phyloP scores from a whole-genome alignment of 2,888 invertebrate species.

The Lasiommata megera region DNA sequence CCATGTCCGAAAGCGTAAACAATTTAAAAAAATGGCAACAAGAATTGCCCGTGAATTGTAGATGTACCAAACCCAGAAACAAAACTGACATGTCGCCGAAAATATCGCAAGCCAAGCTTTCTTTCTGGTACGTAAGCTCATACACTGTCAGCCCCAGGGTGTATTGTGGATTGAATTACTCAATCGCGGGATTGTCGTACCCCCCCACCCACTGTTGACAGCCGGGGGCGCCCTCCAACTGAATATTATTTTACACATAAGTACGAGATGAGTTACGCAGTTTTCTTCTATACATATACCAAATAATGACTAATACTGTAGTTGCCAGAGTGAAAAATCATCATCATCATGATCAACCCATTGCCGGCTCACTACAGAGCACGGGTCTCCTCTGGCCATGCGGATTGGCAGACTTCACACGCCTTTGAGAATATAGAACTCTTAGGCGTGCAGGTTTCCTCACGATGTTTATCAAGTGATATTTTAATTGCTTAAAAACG shows the following conservation, averaged over 20 bases:
- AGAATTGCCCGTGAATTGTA: not conserved
- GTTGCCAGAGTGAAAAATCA: too few relatives aligned
- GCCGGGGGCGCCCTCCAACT: conserved; percentile 52
- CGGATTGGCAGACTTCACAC: too few relatives aligned
- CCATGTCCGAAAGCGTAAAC: too few relatives aligned
- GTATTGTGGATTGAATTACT: conserved; percentile 53
- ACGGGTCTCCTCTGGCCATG: too few relatives aligned
- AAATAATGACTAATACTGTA: too few relatives aligned
- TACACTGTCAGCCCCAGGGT: conserved; percentile 42
- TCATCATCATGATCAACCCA: too few relatives aligned
- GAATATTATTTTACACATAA: conserved; percentile 69
- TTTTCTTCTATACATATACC: too few relatives aligned
- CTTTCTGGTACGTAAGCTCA: conserved; percentile 12
- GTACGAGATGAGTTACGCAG: conserved; percentile 22
- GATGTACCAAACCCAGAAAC: not conserved
- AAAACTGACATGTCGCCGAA: conserved; percentile 5
- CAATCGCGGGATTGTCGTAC: conserved; percentile 39
- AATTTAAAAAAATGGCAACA: not conserved
- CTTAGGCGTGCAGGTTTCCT: too few relatives aligned
- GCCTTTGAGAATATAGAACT: too few relatives aligned
- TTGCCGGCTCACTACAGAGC: too few relatives aligned
- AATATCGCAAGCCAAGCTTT: conserved; percentile 16
- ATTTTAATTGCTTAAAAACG: too few relatives aligned
- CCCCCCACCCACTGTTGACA: conserved; percentile 37
- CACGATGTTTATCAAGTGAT: too few relatives aligned